A percentile compares a stretch with the other conserved stretches of the same genome.
Evolutionary conservation across 2,797 vertebrate species (phyloP).

Genomic region (Pseudomugil tenellus): DNA sequence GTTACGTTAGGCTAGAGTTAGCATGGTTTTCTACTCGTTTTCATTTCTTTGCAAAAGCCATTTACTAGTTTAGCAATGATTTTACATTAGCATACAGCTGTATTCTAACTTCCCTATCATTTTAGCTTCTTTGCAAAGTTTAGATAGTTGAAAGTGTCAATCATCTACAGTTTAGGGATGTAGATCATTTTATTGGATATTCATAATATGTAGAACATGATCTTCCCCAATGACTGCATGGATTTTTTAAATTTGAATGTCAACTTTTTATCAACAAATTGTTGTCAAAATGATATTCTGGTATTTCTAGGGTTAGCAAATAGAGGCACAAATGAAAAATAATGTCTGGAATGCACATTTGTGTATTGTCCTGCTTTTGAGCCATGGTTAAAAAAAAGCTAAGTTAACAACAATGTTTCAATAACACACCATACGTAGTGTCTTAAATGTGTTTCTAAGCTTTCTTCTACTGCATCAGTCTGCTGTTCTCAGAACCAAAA

Average conservation of each 20-base stretch:
- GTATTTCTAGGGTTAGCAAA: neutral
- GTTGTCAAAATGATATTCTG: neutral
- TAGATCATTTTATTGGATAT: neutral
- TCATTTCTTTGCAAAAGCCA: too few species aligned
- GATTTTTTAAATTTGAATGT: neutral
- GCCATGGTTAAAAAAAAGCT: neutral
- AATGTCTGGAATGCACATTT: too few species aligned
- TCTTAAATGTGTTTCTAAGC: slow-evolving; percentile 17
- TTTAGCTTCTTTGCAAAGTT: neutral
- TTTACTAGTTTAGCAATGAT: neutral
- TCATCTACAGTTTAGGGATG: neutral
- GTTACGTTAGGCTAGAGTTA: too few species aligned
- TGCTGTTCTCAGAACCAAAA: slow-evolving; percentile 10
- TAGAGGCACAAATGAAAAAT: neutral
- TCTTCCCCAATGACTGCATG: too few species aligned
- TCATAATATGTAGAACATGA: too few species aligned
- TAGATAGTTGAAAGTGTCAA: neutral
- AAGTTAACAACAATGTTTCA: neutral
- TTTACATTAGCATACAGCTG: neutral
- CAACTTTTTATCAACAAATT: neutral
- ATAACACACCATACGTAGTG: slow-evolving; percentile 2
- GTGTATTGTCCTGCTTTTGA: neutral
- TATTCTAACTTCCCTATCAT: neutral
- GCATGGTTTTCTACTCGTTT: too few species aligned
- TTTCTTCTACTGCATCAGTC: slow-evolving; percentile 12